Evolutionary conservation across 2,113 vertebrate species (phyloP).

Genomic region (Aix galericulata): DNA sequence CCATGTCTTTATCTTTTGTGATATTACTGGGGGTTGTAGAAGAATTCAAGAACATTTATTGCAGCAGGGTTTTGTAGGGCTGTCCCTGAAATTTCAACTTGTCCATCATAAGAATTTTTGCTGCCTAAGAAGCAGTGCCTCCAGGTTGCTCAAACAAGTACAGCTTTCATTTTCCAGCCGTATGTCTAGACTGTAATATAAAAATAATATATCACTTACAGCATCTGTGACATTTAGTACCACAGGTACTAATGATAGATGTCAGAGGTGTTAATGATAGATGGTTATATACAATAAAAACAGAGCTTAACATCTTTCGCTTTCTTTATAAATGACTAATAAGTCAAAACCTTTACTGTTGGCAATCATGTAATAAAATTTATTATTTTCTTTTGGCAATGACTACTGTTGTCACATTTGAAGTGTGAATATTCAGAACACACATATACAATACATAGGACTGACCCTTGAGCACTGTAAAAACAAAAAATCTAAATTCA

Average conservation of each 20-base stretch:
- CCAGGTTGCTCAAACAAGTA: not conserved
- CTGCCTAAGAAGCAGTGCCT: not conserved
- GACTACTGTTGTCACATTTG: fast-evolving
- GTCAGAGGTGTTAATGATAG: not conserved
- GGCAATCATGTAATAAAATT: not conserved
- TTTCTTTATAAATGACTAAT: not conserved
- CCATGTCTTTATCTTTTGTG: not conserved
- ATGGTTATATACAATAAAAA: not conserved
- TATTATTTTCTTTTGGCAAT: not conserved
- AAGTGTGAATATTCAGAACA: not conserved
- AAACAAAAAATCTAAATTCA: not conserved
- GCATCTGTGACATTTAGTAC: not conserved
- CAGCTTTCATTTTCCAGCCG: not conserved
- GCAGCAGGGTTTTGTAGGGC: not conserved
- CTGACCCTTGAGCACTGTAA: not conserved
- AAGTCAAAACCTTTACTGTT: not conserved
- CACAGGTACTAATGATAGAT: not conserved
- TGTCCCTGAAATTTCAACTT: not conserved
- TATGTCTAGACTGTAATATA: not conserved
- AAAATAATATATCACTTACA: not conserved
- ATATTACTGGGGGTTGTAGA: not conserved
- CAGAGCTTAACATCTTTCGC: not conserved
- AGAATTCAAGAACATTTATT: not conserved
- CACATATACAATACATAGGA: not conserved
- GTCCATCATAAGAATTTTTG: not conserved